These are phyloP conservation scores for Momotus momota DNA, from an alignment of 2,797 vertebrate species.

Conservation along the genomic window DNA sequence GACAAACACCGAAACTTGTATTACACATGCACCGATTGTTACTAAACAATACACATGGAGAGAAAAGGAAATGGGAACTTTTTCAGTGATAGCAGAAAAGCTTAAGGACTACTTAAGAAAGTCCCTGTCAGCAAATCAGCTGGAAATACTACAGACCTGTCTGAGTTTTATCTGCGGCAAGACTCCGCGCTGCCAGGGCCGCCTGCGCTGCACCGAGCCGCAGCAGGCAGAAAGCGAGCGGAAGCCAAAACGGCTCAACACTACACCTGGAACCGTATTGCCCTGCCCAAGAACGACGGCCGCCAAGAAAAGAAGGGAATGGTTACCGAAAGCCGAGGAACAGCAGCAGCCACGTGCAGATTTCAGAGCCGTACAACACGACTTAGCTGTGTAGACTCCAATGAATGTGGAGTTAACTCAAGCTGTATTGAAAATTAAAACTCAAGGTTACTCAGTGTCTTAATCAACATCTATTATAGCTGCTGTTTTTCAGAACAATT, in stretches of 20 bases:
- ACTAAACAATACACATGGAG: background rate
- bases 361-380: background rate
- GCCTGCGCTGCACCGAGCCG: background rate
- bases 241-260: background rate
- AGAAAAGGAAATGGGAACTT: background rate
- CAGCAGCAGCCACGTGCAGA: background rate
- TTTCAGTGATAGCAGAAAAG: background rate
- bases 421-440: slow-evolving; percentile 38
- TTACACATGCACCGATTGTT: background rate
- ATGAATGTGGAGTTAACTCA: slow-evolving; percentile 10
- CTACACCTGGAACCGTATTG: background rate
- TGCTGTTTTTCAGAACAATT: background rate
- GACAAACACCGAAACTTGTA: background rate
- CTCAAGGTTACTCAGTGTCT: slow-evolving; percentile 44
- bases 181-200: background rate
- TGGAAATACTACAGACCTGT: background rate
- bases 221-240: background rate
- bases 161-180: background rate
- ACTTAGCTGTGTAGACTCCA: background rate
- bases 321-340: slow-evolving; percentile 34
- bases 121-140: background rate
- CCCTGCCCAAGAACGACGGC: background rate
- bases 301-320: slow-evolving; percentile 1
- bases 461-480: slow-evolving; percentile 19
- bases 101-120: background rate